phyloP scores from a whole-genome alignment of 2,888 invertebrate species.

The Eulithis prunata region DNA sequence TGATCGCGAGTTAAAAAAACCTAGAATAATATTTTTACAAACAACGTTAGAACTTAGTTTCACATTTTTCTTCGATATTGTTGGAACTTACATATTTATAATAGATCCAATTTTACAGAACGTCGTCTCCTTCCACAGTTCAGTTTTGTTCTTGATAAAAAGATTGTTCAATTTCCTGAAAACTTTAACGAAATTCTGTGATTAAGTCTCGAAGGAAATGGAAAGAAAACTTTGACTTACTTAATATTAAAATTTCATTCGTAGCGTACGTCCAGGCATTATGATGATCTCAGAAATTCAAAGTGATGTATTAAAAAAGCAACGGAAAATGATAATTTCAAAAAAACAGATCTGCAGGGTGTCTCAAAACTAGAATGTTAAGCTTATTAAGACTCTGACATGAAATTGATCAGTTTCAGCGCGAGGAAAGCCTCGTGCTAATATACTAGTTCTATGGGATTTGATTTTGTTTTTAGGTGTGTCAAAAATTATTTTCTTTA shows the following conservation, averaged over 20 bases:
- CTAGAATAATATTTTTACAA: no score
- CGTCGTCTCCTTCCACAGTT: conserved; percentile 22
- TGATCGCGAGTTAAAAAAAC: no score
- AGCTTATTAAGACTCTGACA: no score
- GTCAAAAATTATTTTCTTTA: conserved; percentile 47
- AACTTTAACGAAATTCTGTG: conserved; percentile 23
- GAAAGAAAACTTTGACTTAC: conserved; percentile 25
- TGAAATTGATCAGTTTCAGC: no score
- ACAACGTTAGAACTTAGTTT: no score
- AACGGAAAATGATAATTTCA: no score
- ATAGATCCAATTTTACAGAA: conserved; percentile 27
- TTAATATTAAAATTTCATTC: conserved; percentile 14
- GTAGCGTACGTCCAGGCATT: conserved; percentile 12
- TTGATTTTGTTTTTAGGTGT: no score
- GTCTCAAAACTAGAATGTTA: no score
- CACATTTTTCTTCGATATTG: neutral
- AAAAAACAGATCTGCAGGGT: neutral
- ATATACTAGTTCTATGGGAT: no score
- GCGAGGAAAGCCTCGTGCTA: no score
- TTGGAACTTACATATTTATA: conserved; percentile 14
- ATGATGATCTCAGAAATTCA: no score
- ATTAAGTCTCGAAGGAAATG: conserved; percentile 34
- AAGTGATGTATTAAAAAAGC: no score
- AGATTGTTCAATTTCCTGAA: conserved; percentile 28
- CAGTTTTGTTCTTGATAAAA: conserved; percentile 27